Evolutionary conservation across 2,888 invertebrate genomes (phyloP).

Genomic region (Ornithoptera priamus): DNA sequence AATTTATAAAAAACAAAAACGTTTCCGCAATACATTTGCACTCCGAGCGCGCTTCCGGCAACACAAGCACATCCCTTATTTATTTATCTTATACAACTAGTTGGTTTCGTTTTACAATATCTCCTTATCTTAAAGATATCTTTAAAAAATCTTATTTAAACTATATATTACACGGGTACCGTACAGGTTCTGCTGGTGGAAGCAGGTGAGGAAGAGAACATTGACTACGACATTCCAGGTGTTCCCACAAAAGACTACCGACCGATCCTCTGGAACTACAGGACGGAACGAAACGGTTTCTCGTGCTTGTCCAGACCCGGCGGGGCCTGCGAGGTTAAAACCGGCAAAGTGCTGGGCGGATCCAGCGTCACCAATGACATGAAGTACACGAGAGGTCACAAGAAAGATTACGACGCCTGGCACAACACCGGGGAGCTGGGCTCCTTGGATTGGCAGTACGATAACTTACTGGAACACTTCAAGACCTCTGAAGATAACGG

Average conservation of each 20-base stretch:
- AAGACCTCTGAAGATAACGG: conserved; percentile 74
- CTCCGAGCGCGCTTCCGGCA: no score
- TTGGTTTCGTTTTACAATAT: no score
- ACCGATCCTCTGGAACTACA: conserved; percentile 70
- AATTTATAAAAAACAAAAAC: background rate
- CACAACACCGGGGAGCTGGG: conserved; percentile 54
- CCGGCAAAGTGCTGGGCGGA: conserved; percentile 72
- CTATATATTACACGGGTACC: no score
- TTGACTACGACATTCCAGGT: conserved; percentile 72
- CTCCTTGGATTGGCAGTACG: conserved; percentile 71
- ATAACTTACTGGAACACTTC: conserved; percentile 66
- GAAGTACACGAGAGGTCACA: conserved; percentile 73
- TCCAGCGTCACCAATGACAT: conserved; percentile 71
- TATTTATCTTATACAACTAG: no score
- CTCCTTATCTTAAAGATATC: no score
- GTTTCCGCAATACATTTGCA: background rate
- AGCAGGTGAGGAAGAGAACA: conserved; percentile 69
- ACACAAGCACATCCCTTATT: no score
- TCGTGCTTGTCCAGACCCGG: conserved; percentile 70
- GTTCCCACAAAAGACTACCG: conserved; percentile 66
- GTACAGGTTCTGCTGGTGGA: conserved; percentile 64
- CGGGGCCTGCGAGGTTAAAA: conserved; percentile 68
- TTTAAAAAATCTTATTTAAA: no score
- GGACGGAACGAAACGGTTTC: conserved; percentile 66
- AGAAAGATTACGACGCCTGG: conserved; percentile 71